Conservation (phyloP, 2,797 vertebrate genomes). For the Ctenosaura bakeri region DNA sequence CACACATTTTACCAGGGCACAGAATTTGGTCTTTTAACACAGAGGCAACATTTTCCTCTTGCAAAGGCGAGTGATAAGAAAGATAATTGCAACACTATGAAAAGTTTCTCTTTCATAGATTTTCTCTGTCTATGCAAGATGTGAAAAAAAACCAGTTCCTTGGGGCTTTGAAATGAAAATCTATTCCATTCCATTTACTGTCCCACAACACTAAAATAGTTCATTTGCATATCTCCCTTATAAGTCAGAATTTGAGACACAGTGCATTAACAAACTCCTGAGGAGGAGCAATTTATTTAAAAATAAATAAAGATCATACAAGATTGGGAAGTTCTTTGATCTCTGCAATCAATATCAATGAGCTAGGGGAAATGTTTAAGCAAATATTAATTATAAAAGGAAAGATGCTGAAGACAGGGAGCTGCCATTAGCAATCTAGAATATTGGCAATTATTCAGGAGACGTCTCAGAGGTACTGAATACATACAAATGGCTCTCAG, state of each 20-base stretch:
- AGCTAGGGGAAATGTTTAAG: conserved; percentile 29
- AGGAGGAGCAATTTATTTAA: conserved; percentile 17
- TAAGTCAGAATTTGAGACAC: neutral
- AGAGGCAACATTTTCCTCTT: neutral
- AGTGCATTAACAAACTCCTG: neutral
- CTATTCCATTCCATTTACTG: neutral
- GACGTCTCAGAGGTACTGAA: neutral
- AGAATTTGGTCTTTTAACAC: neutral
- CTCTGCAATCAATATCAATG: conserved; percentile 39
- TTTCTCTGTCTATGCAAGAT: neutral
- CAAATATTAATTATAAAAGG: conserved; percentile 38
- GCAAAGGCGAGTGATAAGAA: neutral
- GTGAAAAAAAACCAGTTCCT: neutral
- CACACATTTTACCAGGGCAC: neutral
- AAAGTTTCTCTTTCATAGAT: neutral
- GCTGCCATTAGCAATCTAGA: conserved; percentile 26
- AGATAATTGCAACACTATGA: neutral
- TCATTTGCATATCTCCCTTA: conserved; percentile 1
- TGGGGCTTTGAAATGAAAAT: conserved; percentile 33
- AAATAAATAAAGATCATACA: conserved; percentile 21
- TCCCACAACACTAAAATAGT: neutral
- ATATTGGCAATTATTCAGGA: conserved; percentile 15
- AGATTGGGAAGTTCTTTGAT: conserved; percentile 27
- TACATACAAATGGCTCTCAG: conserved; percentile 2
- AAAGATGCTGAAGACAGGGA: conserved; percentile 7